Evolutionary conservation across 2,113 vertebrate species (phyloP).

Genomic region (Halcyon malimbica): DNA sequence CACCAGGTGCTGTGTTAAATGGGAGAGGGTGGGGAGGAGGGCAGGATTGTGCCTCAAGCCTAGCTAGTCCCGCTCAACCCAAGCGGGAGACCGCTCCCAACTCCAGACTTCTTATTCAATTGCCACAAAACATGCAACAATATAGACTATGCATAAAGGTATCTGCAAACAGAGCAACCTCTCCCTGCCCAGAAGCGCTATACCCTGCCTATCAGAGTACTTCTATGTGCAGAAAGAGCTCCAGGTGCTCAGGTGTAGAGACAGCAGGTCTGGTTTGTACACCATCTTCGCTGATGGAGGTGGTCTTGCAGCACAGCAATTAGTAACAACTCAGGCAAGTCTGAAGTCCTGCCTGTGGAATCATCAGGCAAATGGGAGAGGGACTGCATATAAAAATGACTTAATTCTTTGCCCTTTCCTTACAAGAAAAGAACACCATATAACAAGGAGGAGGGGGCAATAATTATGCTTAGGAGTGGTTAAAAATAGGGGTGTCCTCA

Average conservation of each 20-base stretch:
- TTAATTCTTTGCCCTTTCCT: not conserved
- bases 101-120: not conserved
- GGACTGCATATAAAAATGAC: not conserved
- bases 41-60: not conserved
- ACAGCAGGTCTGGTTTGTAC: not conserved
- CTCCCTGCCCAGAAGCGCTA: not conserved
- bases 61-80: not conserved
- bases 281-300: not conserved
- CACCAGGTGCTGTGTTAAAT: not conserved
- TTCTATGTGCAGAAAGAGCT: not conserved
- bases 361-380: not conserved
- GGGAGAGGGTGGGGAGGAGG: not conserved
- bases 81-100: not conserved
- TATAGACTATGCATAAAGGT: not conserved
- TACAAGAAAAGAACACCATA: not conserved
- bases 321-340: not conserved
- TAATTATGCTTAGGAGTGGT: not conserved
- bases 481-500: not conserved
- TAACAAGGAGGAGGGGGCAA: not conserved
- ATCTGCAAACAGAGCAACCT: not conserved
- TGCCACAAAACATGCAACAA: not conserved
- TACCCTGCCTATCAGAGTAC: not conserved
- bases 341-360: not conserved
- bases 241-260: not conserved
- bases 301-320: conserved; percentile 6